These are phyloP conservation scores for Campoletis raptor DNA, from an alignment of 2,888 invertebrate genomes.

Conservation along the genomic window DNA sequence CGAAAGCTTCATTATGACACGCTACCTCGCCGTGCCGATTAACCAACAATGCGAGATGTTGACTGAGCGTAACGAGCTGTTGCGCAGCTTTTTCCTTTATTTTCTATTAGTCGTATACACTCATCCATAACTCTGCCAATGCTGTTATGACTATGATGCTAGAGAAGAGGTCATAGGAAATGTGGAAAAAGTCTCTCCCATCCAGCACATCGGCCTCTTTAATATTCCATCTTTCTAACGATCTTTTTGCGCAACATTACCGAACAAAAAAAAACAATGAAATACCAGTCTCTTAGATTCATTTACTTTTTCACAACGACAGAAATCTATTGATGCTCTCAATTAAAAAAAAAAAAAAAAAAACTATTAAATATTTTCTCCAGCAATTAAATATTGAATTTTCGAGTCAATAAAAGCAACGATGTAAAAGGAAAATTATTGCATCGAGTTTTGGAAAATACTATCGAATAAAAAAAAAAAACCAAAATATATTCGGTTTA, in stretches of 20 bases:
- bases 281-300: conserved; percentile 18
- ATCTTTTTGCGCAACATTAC: conserved; percentile 58
- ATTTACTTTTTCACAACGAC: conserved; percentile 1
- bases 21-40: conserved; percentile 55
- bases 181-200: conserved; percentile 60
- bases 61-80: conserved; percentile 59
- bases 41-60: conserved; percentile 55
- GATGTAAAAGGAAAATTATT: too few species aligned
- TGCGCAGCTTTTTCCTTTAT: conserved; percentile 58
- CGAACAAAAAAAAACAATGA: conserved; percentile 39
- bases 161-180: conserved; percentile 62
- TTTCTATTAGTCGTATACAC: conserved; percentile 22
- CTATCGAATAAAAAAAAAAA: not conserved
- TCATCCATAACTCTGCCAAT: conserved; percentile 41
- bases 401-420: not conserved
- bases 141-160: conserved; percentile 22
- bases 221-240: conserved; percentile 53
- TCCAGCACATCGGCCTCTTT: conserved; percentile 53
- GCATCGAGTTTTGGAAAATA: not conserved
- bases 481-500: not conserved
- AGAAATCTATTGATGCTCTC: not conserved
- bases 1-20: conserved; percentile 57
- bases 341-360: not conserved
- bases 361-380: not conserved
- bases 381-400: not conserved